Percentiles rank a stretch among this genome's conserved stretches.
These are phyloP conservation scores for Emmelina monodactyla DNA, from an alignment of 2,888 invertebrate genomes.

Conservation along the genomic window DNA sequence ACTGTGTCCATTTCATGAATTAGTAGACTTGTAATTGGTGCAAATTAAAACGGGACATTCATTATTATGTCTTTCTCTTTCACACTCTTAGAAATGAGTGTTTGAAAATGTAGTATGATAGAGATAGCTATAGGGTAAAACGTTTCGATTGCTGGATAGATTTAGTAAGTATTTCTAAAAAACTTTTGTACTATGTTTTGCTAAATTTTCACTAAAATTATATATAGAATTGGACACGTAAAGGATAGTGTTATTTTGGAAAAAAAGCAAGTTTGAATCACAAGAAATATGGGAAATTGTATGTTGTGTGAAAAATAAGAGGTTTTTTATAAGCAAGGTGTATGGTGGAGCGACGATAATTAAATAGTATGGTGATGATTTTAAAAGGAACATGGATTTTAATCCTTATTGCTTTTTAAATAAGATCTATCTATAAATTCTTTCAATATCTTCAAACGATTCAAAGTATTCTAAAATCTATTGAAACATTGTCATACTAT, in stretches of 20 bases:
- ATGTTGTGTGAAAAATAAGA: slow-evolving; percentile 18
- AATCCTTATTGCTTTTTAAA: too few relatives aligned
- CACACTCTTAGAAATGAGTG: slow-evolving; percentile 35
- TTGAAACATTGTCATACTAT: too few relatives aligned
- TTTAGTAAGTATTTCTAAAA: slow-evolving; percentile 59
- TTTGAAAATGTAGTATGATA: slow-evolving; percentile 54
- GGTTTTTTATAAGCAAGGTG: too few relatives aligned
- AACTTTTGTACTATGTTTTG: slow-evolving; percentile 67
- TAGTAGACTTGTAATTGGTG: slow-evolving; percentile 38
- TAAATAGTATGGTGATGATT: too few relatives aligned
- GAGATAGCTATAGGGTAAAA: slow-evolving; percentile 56
- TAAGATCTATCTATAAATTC: slow-evolving; percentile 16
- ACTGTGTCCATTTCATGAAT: slow-evolving; percentile 32
- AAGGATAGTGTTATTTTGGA: slow-evolving; percentile 37
- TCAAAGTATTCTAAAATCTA: too few relatives aligned
- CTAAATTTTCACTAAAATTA: slow-evolving; percentile 61
- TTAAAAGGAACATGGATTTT: neutral
- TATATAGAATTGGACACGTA: slow-evolving; percentile 58
- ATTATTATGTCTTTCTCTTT: slow-evolving; percentile 26
- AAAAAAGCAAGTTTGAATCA: slow-evolving; percentile 28
- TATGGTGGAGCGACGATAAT: too few relatives aligned
- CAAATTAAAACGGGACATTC: slow-evolving; percentile 28
- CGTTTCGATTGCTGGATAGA: slow-evolving; percentile 58
- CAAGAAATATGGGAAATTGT: slow-evolving; percentile 10
- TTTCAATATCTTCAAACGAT: slow-evolving; percentile 18